phyloP scores from a whole-genome alignment of 2,888 invertebrate genomes.

The Eucriotettix oculatus region DNA sequence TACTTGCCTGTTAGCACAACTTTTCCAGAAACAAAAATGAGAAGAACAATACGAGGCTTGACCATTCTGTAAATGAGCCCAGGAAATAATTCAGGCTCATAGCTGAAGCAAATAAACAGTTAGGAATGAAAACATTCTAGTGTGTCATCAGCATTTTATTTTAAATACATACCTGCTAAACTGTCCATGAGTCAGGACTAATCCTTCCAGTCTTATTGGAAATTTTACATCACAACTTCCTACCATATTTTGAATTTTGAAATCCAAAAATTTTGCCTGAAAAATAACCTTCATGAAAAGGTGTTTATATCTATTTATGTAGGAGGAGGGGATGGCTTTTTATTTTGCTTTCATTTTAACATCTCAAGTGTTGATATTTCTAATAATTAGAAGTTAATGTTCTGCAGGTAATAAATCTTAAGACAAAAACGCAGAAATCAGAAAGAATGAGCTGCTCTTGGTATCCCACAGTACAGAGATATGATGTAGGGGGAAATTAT shows the following conservation, averaged over 20 bases:
- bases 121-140: not conserved
- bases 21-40: conserved; percentile 56
- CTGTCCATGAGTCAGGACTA: conserved; percentile 44
- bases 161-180: conserved; percentile 8
- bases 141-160: not conserved
- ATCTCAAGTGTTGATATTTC: no score
- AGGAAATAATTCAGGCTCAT: conserved; percentile 51
- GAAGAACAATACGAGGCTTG: conserved; percentile 45
- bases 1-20: conserved; percentile 39
- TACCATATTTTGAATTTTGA: conserved; percentile 62
- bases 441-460: no score
- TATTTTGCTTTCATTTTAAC: no score
- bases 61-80: conserved; percentile 52
- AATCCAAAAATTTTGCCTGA: conserved; percentile 51
- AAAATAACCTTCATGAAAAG: not conserved
- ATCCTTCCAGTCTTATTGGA: conserved; percentile 55
- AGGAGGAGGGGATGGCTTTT: no score
- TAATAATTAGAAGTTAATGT: no score
- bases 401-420: no score
- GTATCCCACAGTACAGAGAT: no score
- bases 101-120: conserved; percentile 24
- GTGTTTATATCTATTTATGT: no score
- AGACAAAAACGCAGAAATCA: no score
- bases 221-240: conserved; percentile 59
- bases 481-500: no score